Evolutionary conservation across 1,140 invertebrate genomes (phyloP).

Genomic region (Drosophila burlai): DNA sequence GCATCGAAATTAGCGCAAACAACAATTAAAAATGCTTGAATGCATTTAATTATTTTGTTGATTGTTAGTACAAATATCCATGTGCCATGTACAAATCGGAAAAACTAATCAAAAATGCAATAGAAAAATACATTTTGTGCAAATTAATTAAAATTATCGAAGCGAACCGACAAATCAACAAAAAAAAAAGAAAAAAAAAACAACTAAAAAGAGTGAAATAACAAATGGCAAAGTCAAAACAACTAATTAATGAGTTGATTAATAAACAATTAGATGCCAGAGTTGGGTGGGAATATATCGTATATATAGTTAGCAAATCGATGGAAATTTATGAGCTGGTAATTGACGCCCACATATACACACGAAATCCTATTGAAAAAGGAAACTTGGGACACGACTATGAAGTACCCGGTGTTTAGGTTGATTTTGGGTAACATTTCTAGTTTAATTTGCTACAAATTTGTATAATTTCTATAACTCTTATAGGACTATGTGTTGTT

Average conservation of each 20-base stretch:
- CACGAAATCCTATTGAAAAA: constrained; percentile 16
- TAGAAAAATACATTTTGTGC: constrained; percentile 57
- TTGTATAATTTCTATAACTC: too few species aligned
- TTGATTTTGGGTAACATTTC: not conserved
- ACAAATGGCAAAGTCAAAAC: constrained; percentile 36
- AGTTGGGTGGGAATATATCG: constrained; percentile 14
- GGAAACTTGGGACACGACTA: not conserved
- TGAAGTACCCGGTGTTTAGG: not conserved
- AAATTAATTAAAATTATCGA: constrained; percentile 79
- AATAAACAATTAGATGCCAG: constrained; percentile 67
- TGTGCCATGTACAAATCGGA: constrained; percentile 37
- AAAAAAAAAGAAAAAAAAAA: constrained; percentile 1
- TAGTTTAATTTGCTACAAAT: too few species aligned
- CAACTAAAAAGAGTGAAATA: constrained; percentile 36
- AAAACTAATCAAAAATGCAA: constrained; percentile 79
- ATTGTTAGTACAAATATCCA: constrained; percentile 66
- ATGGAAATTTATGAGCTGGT: constrained; percentile 61
- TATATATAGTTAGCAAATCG: constrained; percentile 40
- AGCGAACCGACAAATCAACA: constrained; percentile 48
- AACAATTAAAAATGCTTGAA: constrained; percentile 83
- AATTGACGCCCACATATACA: constrained; percentile 63
- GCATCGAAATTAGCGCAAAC: constrained; percentile 72
- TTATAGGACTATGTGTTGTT: too few species aligned
- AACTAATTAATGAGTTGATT: constrained; percentile 66
- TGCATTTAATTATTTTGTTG: constrained; percentile 80